phyloP scores from a whole-genome alignment of 2,113 vertebrate genomes.

The Vanacampus margaritifer region DNA sequence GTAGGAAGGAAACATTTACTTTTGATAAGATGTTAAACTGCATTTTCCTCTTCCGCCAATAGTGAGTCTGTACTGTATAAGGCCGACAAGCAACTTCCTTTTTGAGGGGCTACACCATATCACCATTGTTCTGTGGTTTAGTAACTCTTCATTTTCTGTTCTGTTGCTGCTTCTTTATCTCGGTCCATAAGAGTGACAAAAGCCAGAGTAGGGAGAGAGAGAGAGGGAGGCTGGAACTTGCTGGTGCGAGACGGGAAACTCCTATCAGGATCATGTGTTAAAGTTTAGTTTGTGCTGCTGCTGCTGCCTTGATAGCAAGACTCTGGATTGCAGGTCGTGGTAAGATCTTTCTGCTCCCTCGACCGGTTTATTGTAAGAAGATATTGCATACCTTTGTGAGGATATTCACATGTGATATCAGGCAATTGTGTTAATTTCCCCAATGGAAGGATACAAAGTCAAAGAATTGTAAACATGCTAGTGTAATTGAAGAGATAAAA shows the following conservation, averaged over 20 bases:
- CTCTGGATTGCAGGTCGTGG: constrained; percentile 31
- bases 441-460: neutral
- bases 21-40: constrained; percentile 36
- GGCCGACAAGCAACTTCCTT: constrained; percentile 7
- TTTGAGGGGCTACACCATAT: neutral
- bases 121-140: neutral
- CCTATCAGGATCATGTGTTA: constrained; percentile 36
- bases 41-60: constrained; percentile 10
- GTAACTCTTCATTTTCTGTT: neutral
- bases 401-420: neutral
- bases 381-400: neutral
- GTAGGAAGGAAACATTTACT: constrained; percentile 47
- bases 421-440: neutral
- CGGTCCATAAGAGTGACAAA: neutral
- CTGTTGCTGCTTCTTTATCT: neutral
- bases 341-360: constrained; percentile 37
- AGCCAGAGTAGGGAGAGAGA: neutral
- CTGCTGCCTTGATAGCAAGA: constrained; percentile 11
- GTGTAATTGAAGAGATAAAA: neutral
- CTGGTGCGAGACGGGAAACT: constrained; percentile 19
- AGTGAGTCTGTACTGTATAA: neutral
- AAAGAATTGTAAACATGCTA: neutral
- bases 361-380: neutral
- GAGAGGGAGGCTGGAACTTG: constrained; percentile 13
- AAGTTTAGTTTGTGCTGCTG: constrained; percentile 23